Percentiles rank a stretch among this genome's conserved stretches.
These are phyloP conservation scores for Taeniopygia guttata DNA, from an alignment of 2,797 vertebrate genomes.

Conservation along the genomic window DNA sequence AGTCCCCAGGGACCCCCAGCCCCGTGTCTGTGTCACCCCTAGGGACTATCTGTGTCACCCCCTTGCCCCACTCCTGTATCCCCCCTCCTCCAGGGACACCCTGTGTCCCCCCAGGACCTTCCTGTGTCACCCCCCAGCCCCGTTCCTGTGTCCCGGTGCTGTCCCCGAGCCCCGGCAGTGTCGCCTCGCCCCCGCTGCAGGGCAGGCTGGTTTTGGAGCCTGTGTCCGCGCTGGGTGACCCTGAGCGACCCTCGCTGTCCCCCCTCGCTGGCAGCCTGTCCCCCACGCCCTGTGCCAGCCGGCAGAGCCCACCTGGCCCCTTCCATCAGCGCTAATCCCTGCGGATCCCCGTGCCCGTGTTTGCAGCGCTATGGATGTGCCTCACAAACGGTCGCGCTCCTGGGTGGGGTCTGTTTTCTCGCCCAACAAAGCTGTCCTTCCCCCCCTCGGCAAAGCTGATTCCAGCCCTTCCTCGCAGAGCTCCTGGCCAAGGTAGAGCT, in stretches of 20 bases:
- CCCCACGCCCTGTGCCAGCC: neutral
- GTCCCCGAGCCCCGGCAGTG: neutral
- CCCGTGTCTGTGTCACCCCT: neutral
- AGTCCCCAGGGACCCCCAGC: neutral
- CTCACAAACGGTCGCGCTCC: neutral
- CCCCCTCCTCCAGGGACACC: too few relatives aligned
- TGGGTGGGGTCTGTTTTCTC: slow-evolving; percentile 42
- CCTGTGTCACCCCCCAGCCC: too few relatives aligned
- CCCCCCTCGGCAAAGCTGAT: neutral
- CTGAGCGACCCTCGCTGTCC: neutral
- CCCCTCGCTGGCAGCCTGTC: neutral
- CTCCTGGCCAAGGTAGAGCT: neutral
- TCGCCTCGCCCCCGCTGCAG: neutral
- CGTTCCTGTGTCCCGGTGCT: neutral
- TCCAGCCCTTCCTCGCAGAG: neutral
- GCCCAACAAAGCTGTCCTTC: neutral
- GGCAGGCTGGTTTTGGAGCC: neutral
- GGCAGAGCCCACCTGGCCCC: neutral
- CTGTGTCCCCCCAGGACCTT: too few relatives aligned
- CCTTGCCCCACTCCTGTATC: too few relatives aligned
- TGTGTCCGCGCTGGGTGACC: neutral
- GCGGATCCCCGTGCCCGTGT: neutral
- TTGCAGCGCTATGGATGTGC: neutral
- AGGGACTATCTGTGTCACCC: neutral
- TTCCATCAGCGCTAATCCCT: neutral